Evolutionary conservation across 1,140 invertebrate species (phyloP).

Genomic region (Cylas formicarius): DNA sequence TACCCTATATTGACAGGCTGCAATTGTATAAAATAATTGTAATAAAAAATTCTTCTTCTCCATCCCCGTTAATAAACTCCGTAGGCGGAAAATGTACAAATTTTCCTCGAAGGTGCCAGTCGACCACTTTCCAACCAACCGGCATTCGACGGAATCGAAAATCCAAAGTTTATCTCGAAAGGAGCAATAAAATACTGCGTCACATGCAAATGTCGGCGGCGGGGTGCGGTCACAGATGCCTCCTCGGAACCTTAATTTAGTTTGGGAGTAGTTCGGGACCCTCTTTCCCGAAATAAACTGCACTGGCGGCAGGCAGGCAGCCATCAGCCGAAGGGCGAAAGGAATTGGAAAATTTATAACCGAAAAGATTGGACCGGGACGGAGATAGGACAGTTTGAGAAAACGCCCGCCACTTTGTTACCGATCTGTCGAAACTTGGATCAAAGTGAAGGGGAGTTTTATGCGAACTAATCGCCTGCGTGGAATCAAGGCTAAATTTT

Average conservation of each 20-base stretch:
- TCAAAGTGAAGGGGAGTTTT: too few relatives aligned
- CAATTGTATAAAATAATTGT: too few relatives aligned
- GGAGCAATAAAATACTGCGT: slow-evolving; percentile 42
- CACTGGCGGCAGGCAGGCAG: slow-evolving; percentile 15
- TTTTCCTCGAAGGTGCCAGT: too few relatives aligned
- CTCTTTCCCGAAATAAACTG: slow-evolving; percentile 34
- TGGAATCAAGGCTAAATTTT: too few relatives aligned
- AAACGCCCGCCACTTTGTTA: slow-evolving; percentile 22
- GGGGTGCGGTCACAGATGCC: slow-evolving; percentile 44
- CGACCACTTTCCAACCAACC: neutral
- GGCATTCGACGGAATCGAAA: slow-evolving; percentile 25
- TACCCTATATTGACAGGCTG: too few relatives aligned
- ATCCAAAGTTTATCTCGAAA: slow-evolving; percentile 39
- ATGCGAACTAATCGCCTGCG: too few relatives aligned
- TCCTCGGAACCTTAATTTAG: slow-evolving; percentile 43
- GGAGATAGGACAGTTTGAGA: slow-evolving; percentile 25
- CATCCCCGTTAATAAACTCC: too few relatives aligned
- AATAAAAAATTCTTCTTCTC: too few relatives aligned
- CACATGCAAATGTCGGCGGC: slow-evolving; percentile 41
- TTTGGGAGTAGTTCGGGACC: slow-evolving; percentile 41
- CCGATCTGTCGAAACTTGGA: slow-evolving; percentile 17
- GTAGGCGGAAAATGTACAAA: too few relatives aligned
- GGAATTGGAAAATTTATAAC: slow-evolving; percentile 43
- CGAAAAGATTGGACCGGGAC: slow-evolving; percentile 24
- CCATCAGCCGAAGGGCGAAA: slow-evolving; percentile 27